A percentile compares a stretch with the other conserved stretches of the same genome.
These are phyloP conservation scores for Pterois miles DNA, from an alignment of 2,797 vertebrate genomes.

Conservation along the genomic window DNA sequence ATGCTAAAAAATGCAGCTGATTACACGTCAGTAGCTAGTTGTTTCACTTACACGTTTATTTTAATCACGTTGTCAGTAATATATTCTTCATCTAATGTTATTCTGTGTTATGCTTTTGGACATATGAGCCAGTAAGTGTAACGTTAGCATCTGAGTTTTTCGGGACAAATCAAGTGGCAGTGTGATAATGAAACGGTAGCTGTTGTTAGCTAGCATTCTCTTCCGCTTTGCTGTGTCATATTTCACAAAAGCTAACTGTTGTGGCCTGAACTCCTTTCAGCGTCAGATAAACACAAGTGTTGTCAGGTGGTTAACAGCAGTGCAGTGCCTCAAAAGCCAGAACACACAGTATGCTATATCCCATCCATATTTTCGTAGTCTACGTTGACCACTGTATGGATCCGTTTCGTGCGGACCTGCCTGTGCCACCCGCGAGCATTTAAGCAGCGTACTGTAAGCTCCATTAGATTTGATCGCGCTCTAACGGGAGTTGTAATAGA, in stretches of 20 bases:
- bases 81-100: fast-evolving
- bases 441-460: not conserved
- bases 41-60: not conserved
- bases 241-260: constrained; percentile 3
- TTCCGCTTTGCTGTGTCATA: constrained; percentile 44
- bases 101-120: fast-evolving
- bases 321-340: no score
- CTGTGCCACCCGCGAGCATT: not conserved
- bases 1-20: constrained; percentile 32
- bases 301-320: not conserved
- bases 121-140: no score
- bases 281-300: not conserved
- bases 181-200: not conserved
- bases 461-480: not conserved
- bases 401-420: not conserved
- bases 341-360: no score
- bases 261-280: not conserved
- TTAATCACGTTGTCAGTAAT: no score
- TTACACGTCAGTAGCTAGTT: not conserved
- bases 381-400: not conserved
- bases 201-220: constrained; percentile 1
- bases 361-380: not conserved
- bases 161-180: not conserved
- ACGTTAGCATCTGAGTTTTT: not conserved
- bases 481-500: not conserved